Conservation (phyloP, 2,113 vertebrate genomes). For the Sapayoa aenigma region DNA sequence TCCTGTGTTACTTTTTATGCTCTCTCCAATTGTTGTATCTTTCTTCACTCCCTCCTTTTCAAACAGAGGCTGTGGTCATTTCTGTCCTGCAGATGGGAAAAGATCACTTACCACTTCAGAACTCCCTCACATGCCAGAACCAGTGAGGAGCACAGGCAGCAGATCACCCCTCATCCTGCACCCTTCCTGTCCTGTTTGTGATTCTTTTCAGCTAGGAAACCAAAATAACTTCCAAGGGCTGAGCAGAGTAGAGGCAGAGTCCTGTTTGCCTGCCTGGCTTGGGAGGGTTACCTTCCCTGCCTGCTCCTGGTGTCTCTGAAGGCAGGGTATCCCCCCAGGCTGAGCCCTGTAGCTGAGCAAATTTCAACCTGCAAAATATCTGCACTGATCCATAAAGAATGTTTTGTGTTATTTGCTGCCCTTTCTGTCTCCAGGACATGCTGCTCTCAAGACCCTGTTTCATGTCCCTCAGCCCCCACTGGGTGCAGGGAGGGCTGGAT, state of each 20-base stretch:
- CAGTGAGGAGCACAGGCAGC: neutral
- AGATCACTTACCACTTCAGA: neutral
- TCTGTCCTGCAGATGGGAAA: neutral
- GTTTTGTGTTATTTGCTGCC: neutral
- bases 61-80: neutral
- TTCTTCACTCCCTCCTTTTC: neutral
- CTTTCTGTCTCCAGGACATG: neutral
- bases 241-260: neutral
- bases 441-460: neutral
- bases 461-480: neutral
- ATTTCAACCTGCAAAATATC: neutral
- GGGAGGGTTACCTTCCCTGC: neutral
- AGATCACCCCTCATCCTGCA: neutral
- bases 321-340: neutral
- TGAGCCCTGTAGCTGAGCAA: neutral
- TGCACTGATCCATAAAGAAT: neutral
- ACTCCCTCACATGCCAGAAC: neutral
- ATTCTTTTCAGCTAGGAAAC: neutral
- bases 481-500: neutral
- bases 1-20: neutral
- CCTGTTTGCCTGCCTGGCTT: neutral
- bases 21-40: neutral
- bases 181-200: neutral
- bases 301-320: neutral
- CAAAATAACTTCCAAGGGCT: rapidly evolving